A percentile compares a stretch with the other conserved stretches of the same genome.
Conservation (phyloP, 1,140 invertebrate genomes). For the Drosophila kikkawai region DNA sequence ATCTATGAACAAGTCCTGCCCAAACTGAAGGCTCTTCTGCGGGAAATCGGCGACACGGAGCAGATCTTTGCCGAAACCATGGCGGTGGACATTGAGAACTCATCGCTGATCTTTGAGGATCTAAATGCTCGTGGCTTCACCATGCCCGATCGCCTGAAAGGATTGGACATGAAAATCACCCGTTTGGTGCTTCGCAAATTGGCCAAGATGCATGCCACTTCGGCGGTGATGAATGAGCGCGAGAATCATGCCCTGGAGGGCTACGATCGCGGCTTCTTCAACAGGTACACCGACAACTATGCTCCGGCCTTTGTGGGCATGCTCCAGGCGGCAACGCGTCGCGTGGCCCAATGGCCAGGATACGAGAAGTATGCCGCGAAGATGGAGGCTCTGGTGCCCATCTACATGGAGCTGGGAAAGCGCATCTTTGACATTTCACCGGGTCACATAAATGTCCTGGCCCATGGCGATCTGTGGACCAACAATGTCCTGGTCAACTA, state of each 20-base stretch:
- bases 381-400: slow-evolving; percentile 50
- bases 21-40: slow-evolving; percentile 64
- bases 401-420: slow-evolving; percentile 78
- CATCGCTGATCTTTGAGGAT: slow-evolving; percentile 79
- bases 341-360: slow-evolving; percentile 60
- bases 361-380: slow-evolving; percentile 69
- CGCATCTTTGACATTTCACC: slow-evolving; percentile 72
- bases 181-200: slow-evolving; percentile 86
- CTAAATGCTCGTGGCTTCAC: slow-evolving; percentile 63
- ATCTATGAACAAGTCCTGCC: slow-evolving; percentile 82
- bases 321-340: slow-evolving; percentile 55
- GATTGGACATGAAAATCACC: slow-evolving; percentile 86
- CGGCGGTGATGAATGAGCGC: slow-evolving; percentile 82
- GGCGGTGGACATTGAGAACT: slow-evolving; percentile 65
- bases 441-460: slow-evolving; percentile 87
- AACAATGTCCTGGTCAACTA: slow-evolving; percentile 90
- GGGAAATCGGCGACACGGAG: slow-evolving; percentile 65
- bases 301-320: slow-evolving; percentile 63
- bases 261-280: slow-evolving; percentile 80
- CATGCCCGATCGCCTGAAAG: slow-evolving; percentile 86
- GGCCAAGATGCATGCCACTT: slow-evolving; percentile 87
- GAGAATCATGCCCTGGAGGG: slow-evolving; percentile 55
- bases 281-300: slow-evolving; percentile 75
- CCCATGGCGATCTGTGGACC: slow-evolving; percentile 89
- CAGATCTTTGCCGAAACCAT: slow-evolving; percentile 77